Base-by-base conservation (phyloP, 2,888 invertebrate genomes). In the Macrophya alboannulata region DNA sequence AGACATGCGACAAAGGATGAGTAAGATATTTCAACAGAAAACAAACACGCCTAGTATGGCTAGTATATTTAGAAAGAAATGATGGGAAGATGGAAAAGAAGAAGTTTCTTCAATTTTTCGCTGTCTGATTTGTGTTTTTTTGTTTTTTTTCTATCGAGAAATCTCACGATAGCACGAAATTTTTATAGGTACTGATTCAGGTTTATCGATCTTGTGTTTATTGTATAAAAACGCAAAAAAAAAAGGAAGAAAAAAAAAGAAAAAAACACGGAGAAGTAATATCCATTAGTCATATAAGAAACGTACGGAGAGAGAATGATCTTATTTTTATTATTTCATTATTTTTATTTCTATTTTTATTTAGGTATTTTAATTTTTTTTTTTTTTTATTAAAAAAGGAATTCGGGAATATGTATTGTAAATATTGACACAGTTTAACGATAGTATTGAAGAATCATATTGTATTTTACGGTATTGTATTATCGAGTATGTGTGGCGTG, bases 1-100 rank as follows among this genome's bases (percentile, higher is more conserved):
- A 90, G 96, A 96, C 84, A 95, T 96, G 94, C 94, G 95, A 76
- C 95, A 95, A 88, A 94, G 95, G 89, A 94, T 96, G 89, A 95
- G 95, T 86, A 96, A 95, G 89, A 95, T 96, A 87, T 96, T 96
- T 87, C 94, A 94, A 79, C 93, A 94, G 55, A 94, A 94, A 83
- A 87, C 91, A 10, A 91, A 87, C 85, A 91, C 93, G 2, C 90
- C 93, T 0, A 88, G 91, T 77, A 90, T 92, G 89, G 88, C 93
- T 4, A 92, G 89, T 88, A 93, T 93, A 86, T 94, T 94, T 86
- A 90, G 93, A 10, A 93, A 93, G 79, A 93, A 93, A 86, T 92
- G 88, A 86, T 31, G 12, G 17, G 12, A 17, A 4, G 15, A 65
- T 81, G 62, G 40, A 31, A 37, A 62, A 17, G 51, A 51, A 10